Evolutionary conservation across 2,113 vertebrate species (phyloP), one percentile per base, ranked within the genome.

Genomic region (Ornithorhynchus anatinus): DNA sequence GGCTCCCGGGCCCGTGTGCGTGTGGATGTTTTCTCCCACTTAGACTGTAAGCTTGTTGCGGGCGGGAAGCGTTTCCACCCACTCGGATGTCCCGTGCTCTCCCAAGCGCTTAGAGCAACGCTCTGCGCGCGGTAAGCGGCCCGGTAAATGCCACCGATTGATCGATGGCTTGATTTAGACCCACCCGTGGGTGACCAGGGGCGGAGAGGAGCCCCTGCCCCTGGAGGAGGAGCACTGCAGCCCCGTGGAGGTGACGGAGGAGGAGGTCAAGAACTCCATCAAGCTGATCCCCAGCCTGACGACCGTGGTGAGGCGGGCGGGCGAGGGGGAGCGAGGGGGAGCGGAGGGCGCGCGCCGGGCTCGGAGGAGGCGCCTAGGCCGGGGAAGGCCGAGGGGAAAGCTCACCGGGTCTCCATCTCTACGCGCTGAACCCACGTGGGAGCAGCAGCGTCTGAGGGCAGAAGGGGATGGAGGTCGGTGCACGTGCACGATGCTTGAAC

Each of bases 261-360:
- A 99, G 82, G 98, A 99, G 82, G 96, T 99, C 84, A 91, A 98
- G 91, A 99, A 99, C 90, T 99, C 97, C 0, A 94, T 99, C 73
- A 98, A 95, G 88, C 96, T 95, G 1, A 94, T 99, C 54, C 97
- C 97, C 12, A 97, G 96, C 75, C 93, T 99, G 80, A 97, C 98
- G 73, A 94, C 98, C 0, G 97, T 99, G 96, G 98, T 99, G 89
- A 35, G 96, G 79, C 57, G 14, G 10, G 16, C 10, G 27, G 31
- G 5, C 33, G 27, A 6, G 13, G 3, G 0, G 16, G 35, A 44
- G 8, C 10, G 19, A 56, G 36, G 36, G 19, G 22, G 38, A 6
- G 12, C 6, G 7, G 7, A 15, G 40, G 11, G 7, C 2, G 0
- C 38, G 62, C 37, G 59, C 33, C 31, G n/a, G n/a, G 2, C 14